Percentiles rank a stretch among this genome's conserved stretches.
These are phyloP conservation scores for Camponotus vicinus DNA, from an alignment of 1,140 invertebrate genomes.

Conservation along the genomic window DNA sequence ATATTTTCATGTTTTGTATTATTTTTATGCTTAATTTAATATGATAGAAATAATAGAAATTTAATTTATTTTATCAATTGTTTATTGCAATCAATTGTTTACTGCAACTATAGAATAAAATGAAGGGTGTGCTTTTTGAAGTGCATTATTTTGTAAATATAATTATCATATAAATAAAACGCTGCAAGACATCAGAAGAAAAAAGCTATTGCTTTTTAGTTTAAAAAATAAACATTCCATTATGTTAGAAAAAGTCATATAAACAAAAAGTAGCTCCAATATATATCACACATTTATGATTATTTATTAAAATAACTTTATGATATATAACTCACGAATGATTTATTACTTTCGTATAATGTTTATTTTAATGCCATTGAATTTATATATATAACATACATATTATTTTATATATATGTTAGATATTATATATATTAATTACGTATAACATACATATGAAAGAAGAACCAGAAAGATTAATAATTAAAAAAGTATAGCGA, in stretches of 20 bases:
- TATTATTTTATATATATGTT: too few relatives aligned
- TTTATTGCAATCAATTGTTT: neutral
- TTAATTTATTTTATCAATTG: neutral
- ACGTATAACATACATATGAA: neutral
- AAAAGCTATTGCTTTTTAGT: neutral
- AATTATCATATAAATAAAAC: neutral
- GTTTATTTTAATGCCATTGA: neutral
- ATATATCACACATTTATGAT: neutral
- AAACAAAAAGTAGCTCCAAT: too few relatives aligned
- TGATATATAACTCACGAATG: neutral
- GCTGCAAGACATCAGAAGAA: too few relatives aligned
- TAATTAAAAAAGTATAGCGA: neutral
- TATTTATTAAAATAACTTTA: constrained; percentile 11
- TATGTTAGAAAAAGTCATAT: neutral
- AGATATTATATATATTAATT: too few relatives aligned
- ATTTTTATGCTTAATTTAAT: neutral
- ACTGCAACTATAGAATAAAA: neutral
- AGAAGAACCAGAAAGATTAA: neutral
- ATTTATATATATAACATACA: neutral
- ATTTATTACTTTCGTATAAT: neutral
- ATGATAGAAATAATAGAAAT: neutral
- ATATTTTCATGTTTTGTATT: neutral
- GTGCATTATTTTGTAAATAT: neutral
- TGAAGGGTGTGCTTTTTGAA: neutral
- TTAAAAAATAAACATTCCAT: neutral